Base-by-base conservation (phyloP, 2,888 invertebrate species). In the Dioctria linearis region DNA sequence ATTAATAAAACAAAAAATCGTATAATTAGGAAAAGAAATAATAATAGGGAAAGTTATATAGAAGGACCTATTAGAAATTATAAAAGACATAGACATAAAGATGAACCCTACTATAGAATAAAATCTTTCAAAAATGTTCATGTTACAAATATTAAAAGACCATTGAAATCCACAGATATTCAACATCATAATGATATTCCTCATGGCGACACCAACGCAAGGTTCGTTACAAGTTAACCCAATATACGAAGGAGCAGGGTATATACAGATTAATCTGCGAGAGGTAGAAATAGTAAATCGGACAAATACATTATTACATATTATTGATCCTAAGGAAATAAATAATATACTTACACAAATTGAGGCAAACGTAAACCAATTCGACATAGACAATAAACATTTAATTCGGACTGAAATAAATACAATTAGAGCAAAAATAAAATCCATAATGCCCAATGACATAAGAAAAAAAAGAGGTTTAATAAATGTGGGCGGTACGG, bases 401-500 rank as follows among this genome's bases (percentile, higher is more conserved):
- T 13, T 80, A 43, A 11, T 69, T 37, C 43, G 39, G 40, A 69
- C 39, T 4, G 73, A 81, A 78, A 69, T 82, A 67, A 54, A 80
- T 49, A 81, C 75, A 11, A 25, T 82, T 59, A 78, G 11, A 80
- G 80, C 80, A 51, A 82, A 82, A 75, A 81, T 79, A 69, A 76
- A 61, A 59, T 80, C 81, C 46, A 81, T 73, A 51, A 73, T 79
- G 57, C 82, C 80, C 2, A 79, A 61, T 9, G 25, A 46, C 25
- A 61, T 46, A 80, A 78, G 79, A 79, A 61, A 81, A 46, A 46
- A 46, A 75, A 42, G 75, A 81, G 82, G 80, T 43, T 78, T 83
- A 78, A 51, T 83, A 54, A 80, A 83, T 5, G 37, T 82, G 57
- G 79, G 82, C 73, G 82, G 82, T 78, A 82, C 67, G 13, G 25